Base-by-base conservation (phyloP, 2,113 vertebrate genomes). In the Anas platyrhynchos region DNA sequence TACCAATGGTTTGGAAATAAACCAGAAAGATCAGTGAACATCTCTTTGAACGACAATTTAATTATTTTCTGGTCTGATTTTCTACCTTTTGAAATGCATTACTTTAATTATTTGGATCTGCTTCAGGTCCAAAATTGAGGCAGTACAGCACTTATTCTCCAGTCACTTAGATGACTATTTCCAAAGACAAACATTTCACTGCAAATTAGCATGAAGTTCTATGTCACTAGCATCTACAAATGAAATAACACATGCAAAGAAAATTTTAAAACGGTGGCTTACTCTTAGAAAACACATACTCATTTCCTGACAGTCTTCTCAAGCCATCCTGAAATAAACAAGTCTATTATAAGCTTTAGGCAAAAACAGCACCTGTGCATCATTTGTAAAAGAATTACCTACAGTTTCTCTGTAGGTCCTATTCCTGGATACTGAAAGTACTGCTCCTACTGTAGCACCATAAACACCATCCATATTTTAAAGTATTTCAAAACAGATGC, bases 251-350 rank as follows among this genome's bases (percentile, higher is more conserved):
- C 0, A 0, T 44, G 62, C 54, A 90, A 93, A 91, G 16, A 27
- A 31, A 83, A 81, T 27, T 83, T 89, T 79, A 14, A 89, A 80
- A 56, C 8, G 18, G 12, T 61, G 85, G 98, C 98, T 98, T 98
- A 99, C 99, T 99, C 98, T 99, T 99, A 69, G 98, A 99, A 97
- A 99, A 99, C 83, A 99, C 98, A 55, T 98, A 99, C 92, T 99
- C 99, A 26, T 99, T 99, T 97, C 98, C 99, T 74, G 99, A 99
- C 69, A 99, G 93, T 97, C 98, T 98, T 96, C 99, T 98, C 93
- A 99, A 97, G 36, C 99, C 98, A 84, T 99, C 99, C 99, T 99
- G 95, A 77, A 97, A 98, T 20, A 96, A 85, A 96, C 26, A 93
- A 88, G 69, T 86, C 75, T n/a, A 32, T 41, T 0, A 0, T 90